A percentile compares a stretch with the other conserved stretches of the same genome.
These are phyloP conservation scores for Asobara japonica DNA, from an alignment of 1,140 invertebrate genomes.

Conservation along the genomic window DNA sequence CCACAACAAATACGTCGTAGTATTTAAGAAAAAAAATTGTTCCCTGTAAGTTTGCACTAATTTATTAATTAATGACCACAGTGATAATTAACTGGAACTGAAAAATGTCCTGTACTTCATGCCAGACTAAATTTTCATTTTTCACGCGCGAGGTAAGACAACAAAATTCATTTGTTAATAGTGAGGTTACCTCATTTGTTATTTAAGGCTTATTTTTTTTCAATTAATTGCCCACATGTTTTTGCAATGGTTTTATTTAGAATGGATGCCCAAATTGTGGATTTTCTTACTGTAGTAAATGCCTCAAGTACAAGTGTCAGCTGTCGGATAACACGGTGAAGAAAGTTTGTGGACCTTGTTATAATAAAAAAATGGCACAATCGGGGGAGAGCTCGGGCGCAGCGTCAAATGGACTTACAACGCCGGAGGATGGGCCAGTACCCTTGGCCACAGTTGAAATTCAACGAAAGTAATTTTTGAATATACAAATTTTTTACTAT, in stretches of 20 bases:
- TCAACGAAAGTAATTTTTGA: slow-evolving; percentile 49
- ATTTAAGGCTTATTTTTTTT: slow-evolving; percentile 7
- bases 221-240: background rate
- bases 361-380: slow-evolving; percentile 45
- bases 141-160: slow-evolving; percentile 55
- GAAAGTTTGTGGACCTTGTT: slow-evolving; percentile 60
- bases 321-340: slow-evolving; percentile 48
- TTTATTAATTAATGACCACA: background rate
- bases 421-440: slow-evolving; percentile 27
- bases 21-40: background rate
- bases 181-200: slow-evolving; percentile 11
- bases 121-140: slow-evolving; percentile 55
- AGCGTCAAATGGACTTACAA: slow-evolving; percentile 22
- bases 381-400: slow-evolving; percentile 35
- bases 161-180: slow-evolving; percentile 14
- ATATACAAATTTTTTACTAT: background rate
- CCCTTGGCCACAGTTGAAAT: slow-evolving; percentile 52
- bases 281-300: slow-evolving; percentile 61
- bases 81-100: slow-evolving; percentile 12
- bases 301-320: slow-evolving; percentile 59
- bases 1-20: background rate
- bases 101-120: slow-evolving; percentile 57
- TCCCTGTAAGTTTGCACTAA: background rate
- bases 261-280: slow-evolving; percentile 60
- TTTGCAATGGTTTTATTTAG: slow-evolving; percentile 39